These are phyloP conservation scores for Hoplodrina ambigua DNA, from an alignment of 2,888 invertebrate species.

Conservation along the genomic window DNA sequence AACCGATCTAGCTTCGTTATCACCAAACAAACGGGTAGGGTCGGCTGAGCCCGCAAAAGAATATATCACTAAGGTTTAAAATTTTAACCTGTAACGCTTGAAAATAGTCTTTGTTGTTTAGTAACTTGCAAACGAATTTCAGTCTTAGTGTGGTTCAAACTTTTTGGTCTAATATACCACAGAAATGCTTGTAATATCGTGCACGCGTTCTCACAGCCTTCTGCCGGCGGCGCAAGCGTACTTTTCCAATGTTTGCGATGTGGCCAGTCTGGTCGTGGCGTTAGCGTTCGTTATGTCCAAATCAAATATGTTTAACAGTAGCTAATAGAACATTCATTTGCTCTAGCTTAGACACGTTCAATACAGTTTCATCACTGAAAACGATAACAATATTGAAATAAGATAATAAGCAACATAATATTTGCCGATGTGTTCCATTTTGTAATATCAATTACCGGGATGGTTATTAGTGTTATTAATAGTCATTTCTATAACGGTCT, in stretches of 20 bases:
- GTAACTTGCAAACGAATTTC: neutral
- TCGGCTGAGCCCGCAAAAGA: neutral
- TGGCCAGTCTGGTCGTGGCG: constrained; percentile 71
- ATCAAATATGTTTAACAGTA: constrained; percentile 84
- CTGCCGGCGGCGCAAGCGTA: constrained; percentile 66
- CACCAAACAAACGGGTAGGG: neutral
- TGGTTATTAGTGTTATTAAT: constrained; percentile 1
- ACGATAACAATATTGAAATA: constrained; percentile 51
- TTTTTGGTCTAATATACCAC: neutral
- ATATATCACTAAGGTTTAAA: neutral
- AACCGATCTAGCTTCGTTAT: constrained; percentile 10
- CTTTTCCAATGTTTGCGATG: constrained; percentile 86
- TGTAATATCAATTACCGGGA: constrained; percentile 11
- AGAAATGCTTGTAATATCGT: constrained; percentile 28
- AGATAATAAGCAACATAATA: constrained; percentile 47
- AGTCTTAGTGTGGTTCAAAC: neutral
- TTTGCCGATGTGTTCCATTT: constrained; percentile 26
- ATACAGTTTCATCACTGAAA: constrained; percentile 54
- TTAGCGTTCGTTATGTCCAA: constrained; percentile 77
- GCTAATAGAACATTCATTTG: constrained; percentile 80
- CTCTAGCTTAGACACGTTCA: constrained; percentile 69
- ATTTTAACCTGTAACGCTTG: neutral
- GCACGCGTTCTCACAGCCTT: constrained; percentile 50
- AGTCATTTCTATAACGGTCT: constrained; percentile 7
- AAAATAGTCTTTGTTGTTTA: neutral